Conservation (phyloP, 1,140 invertebrate genomes). For the Meloidogyne exigua region DNA sequence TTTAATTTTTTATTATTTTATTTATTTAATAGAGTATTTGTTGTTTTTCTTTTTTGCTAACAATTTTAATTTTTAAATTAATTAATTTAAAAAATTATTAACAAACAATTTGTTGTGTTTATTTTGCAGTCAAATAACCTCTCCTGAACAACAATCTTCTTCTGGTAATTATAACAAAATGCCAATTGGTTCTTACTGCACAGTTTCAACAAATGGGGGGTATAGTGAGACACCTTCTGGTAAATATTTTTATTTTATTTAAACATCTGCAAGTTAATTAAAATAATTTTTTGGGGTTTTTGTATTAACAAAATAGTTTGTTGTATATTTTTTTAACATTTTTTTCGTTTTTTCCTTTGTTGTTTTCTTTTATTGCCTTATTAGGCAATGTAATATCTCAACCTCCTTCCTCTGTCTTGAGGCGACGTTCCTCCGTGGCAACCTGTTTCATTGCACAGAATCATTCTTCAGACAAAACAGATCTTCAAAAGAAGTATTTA, state of each 20-base stretch:
- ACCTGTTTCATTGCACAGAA: conserved; percentile 3
- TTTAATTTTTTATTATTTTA: not conserved
- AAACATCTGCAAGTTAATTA: not conserved
- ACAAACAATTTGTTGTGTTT: not conserved
- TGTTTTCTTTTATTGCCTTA: not conserved
- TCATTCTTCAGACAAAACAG: not conserved
- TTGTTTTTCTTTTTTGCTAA: not conserved
- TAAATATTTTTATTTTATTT: not conserved
- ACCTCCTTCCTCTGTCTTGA: conserved; percentile 8
- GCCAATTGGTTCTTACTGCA: not conserved
- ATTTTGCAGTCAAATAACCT: conserved; percentile 25
- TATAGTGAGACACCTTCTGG: not conserved
- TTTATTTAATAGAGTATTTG: no score
- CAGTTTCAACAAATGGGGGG: not conserved
- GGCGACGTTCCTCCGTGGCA: conserved; percentile 22
- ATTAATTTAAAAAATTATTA: not conserved
- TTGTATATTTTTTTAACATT: not conserved
- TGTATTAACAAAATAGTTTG: no score
- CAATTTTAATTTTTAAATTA: conserved; percentile 6
- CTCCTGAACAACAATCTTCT: conserved; percentile 5
- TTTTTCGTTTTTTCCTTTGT: not conserved
- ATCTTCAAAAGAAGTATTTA: conserved; percentile 1
- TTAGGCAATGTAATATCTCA: not conserved
- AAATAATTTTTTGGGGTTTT: no score
- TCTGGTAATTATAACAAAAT: not conserved